Percentiles rank a stretch among this genome's conserved stretches.
These are phyloP conservation scores for Quiscalus mexicanus DNA, from an alignment of 2,113 vertebrate species.

Conservation along the genomic window DNA sequence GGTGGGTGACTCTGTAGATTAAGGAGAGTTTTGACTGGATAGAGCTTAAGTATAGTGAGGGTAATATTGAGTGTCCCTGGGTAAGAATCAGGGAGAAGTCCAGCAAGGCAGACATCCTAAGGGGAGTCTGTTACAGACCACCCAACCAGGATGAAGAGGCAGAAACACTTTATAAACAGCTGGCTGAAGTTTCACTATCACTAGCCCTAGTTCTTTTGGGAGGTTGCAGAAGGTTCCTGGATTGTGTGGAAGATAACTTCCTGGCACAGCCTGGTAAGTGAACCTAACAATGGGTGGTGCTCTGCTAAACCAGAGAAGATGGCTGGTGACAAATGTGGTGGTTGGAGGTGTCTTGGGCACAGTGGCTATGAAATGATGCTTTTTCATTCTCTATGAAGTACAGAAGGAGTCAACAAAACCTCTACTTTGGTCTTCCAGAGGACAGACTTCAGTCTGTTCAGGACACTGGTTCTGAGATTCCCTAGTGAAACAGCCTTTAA, in stretches of 20 bases:
- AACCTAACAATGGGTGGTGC: background rate
- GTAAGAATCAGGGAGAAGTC: background rate
- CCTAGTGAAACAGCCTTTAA: background rate
- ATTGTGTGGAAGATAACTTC: background rate
- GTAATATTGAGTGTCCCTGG: background rate
- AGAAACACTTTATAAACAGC: background rate
- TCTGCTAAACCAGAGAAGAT: background rate
- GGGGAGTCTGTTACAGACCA: background rate
- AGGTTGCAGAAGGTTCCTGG: background rate
- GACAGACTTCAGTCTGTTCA: background rate
- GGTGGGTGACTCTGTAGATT: background rate
- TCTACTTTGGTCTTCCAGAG: background rate
- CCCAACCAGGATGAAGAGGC: background rate
- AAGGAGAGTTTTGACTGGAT: background rate
- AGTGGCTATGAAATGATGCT: fast-evolving
- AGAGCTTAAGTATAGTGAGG: background rate
- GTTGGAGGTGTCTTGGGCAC: background rate
- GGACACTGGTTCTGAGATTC: background rate
- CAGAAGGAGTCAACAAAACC: background rate
- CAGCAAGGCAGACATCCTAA: background rate
- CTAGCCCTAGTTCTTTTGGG: background rate
- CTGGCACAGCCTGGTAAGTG: background rate
- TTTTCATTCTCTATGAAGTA: background rate
- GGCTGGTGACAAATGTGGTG: background rate
- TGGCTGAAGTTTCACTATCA: background rate